Conservation (phyloP, 2,888 invertebrate species). For the Tubulanus polymorphus region DNA sequence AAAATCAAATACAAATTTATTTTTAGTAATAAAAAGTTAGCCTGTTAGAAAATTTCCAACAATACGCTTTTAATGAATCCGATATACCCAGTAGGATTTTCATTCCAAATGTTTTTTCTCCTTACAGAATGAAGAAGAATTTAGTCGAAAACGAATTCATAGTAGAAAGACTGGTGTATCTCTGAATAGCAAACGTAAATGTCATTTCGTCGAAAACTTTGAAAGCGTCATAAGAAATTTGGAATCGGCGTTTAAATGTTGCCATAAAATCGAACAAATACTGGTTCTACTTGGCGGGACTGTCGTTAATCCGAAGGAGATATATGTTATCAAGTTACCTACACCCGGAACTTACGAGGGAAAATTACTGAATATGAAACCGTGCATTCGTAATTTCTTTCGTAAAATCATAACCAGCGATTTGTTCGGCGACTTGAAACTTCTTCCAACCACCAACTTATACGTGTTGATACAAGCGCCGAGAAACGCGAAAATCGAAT, state of each 20-base stretch:
- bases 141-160: too few relatives aligned
- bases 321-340: conserved; percentile 25
- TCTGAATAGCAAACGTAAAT: too few relatives aligned
- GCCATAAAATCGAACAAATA: conserved; percentile 29
- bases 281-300: conserved; percentile 30
- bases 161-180: too few relatives aligned
- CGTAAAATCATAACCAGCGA: conserved; percentile 30
- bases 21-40: too few relatives aligned
- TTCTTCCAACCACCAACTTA: conserved; percentile 27
- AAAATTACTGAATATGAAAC: conserved; percentile 15
- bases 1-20: too few relatives aligned
- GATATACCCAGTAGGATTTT: too few relatives aligned
- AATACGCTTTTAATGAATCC: too few relatives aligned
- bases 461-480: conserved; percentile 28
- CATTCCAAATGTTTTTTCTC: too few relatives aligned
- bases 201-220: too few relatives aligned
- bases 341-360: conserved; percentile 11
- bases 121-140: too few relatives aligned
- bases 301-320: conserved; percentile 32
- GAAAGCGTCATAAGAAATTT: conserved; percentile 23
- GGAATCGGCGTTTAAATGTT: conserved; percentile 26
- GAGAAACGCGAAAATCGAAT: conserved; percentile 22
- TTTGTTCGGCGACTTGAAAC: conserved; percentile 25
- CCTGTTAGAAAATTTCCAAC: too few relatives aligned
- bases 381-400: conserved; percentile 25